Conservation (phyloP, 2,888 invertebrate genomes). For the Andrena marginata region DNA sequence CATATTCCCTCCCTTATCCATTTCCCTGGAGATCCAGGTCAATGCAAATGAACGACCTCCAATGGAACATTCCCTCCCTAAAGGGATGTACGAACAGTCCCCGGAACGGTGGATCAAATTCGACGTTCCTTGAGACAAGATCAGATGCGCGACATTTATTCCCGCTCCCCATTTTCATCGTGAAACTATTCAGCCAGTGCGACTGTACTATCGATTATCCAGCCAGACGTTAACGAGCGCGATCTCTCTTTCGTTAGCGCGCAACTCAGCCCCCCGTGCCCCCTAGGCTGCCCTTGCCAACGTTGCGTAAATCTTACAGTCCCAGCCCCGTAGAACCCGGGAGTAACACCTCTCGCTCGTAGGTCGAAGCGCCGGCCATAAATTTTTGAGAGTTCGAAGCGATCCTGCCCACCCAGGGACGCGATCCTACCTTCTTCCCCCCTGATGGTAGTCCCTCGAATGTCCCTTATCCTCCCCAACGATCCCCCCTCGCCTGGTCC, state of each 20-base stretch:
- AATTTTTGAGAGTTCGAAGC: conserved; percentile 79
- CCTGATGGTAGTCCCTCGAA: conserved; percentile 57
- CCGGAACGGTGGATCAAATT: conserved; percentile 14
- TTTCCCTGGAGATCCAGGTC: no score
- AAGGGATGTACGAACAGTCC: no score
- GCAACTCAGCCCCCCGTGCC: conserved; percentile 54
- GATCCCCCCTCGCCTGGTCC: conserved; percentile 3
- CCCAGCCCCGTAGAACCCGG: conserved; percentile 72
- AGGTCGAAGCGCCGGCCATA: conserved; percentile 82
- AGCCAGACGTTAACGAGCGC: conserved; percentile 71
- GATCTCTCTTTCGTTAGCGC: conserved; percentile 74
- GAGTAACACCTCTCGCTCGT: conserved; percentile 74
- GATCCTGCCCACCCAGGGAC: conserved; percentile 79
- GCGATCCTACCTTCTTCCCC: conserved; percentile 75
- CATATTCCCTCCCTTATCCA: no score
- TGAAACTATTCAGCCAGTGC: conserved; percentile 37
- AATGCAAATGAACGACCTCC: no score
- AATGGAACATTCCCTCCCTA: no score
- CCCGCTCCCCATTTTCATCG: conserved; percentile 15
- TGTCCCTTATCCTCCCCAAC: conserved; percentile 73
- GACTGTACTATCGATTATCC: conserved; percentile 69
- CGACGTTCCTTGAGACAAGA: not conserved
- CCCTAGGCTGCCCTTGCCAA: conserved; percentile 55
- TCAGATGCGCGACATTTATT: not conserved
- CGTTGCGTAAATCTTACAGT: conserved; percentile 74